These are phyloP conservation scores for Panzeria rudis DNA, from an alignment of 2,888 invertebrate species.

Conservation along the genomic window DNA sequence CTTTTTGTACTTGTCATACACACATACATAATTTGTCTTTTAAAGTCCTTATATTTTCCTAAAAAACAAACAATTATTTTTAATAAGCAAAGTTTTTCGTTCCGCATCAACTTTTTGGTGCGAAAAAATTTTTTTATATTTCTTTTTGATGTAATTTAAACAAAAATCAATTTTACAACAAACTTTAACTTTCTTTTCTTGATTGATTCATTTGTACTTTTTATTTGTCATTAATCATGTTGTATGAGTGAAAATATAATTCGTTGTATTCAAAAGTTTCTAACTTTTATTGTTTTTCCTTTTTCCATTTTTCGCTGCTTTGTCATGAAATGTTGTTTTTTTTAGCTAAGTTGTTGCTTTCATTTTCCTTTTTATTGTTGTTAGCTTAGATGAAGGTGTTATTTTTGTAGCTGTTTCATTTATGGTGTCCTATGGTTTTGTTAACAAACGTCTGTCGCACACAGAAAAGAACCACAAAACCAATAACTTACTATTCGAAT, in stretches of 20 bases:
- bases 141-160: not conserved
- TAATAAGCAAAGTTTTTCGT: not conserved
- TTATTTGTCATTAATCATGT: not conserved
- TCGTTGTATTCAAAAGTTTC: slow-evolving; percentile 17
- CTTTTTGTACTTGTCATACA: no score
- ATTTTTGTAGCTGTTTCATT: slow-evolving; percentile 2
- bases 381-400: not conserved
- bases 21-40: no score
- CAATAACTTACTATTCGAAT: not conserved
- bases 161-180: not conserved
- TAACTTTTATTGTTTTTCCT: slow-evolving; percentile 21
- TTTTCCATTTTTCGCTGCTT: slow-evolving; percentile 18
- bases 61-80: not conserved
- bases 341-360: slow-evolving; percentile 12
- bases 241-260: not conserved
- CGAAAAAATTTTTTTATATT: not conserved
- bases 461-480: not conserved
- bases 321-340: slow-evolving; percentile 15
- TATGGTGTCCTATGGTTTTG: slow-evolving; percentile 20
- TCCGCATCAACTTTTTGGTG: not conserved
- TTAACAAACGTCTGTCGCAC: slow-evolving; percentile 9
- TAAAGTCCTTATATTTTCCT: no score
- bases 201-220: slow-evolving; percentile 18
- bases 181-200: not conserved
- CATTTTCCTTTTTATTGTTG: slow-evolving; percentile 8